These are phyloP conservation scores for Polylopha cassiicola DNA, from an alignment of 2,888 invertebrate genomes.

Conservation along the genomic window DNA sequence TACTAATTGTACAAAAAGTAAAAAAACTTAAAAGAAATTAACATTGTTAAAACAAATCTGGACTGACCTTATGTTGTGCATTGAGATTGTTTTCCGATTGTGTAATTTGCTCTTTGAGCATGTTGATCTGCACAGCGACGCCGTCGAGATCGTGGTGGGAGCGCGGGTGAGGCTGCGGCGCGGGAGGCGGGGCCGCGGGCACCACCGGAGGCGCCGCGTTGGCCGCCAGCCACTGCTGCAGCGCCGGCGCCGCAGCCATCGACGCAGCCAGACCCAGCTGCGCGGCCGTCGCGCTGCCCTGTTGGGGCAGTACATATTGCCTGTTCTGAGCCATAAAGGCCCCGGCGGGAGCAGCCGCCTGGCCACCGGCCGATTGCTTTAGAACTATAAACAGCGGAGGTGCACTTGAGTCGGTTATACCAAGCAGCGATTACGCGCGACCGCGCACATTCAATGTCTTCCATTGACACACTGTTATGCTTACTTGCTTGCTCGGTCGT, in stretches of 20 bases:
- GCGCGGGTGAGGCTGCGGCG: constrained; percentile 31
- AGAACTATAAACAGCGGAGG: constrained; percentile 83
- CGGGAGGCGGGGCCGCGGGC: constrained; percentile 33
- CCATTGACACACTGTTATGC: constrained; percentile 65
- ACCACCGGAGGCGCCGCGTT: constrained; percentile 52
- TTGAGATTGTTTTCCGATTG: constrained; percentile 97
- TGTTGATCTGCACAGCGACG: constrained; percentile 86
- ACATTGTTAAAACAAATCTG: constrained; percentile 3
- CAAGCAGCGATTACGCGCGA: constrained; percentile 58
- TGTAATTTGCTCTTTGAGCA: constrained; percentile 92
- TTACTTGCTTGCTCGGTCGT: constrained; percentile 95
- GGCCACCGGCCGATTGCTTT: constrained; percentile 81
- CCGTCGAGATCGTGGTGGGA: constrained; percentile 68
- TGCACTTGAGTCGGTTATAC: constrained; percentile 71
- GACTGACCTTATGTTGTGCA: constrained; percentile 93
- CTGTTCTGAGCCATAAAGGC: constrained; percentile 77
- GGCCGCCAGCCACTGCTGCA: constrained; percentile 67
- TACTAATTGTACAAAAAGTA: neutral
- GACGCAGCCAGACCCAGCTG: constrained; percentile 75
- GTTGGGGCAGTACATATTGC: constrained; percentile 78
- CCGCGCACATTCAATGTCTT: constrained; percentile 52
- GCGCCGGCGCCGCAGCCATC: constrained; percentile 69
- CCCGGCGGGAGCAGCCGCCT: constrained; percentile 71
- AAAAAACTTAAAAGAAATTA: neutral
- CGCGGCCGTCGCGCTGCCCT: constrained; percentile 74